A percentile compares a stretch with the other conserved stretches of the same genome.
These are phyloP conservation scores for Buceros bicornis DNA, from an alignment of 2,797 vertebrate species.

Conservation along the genomic window DNA sequence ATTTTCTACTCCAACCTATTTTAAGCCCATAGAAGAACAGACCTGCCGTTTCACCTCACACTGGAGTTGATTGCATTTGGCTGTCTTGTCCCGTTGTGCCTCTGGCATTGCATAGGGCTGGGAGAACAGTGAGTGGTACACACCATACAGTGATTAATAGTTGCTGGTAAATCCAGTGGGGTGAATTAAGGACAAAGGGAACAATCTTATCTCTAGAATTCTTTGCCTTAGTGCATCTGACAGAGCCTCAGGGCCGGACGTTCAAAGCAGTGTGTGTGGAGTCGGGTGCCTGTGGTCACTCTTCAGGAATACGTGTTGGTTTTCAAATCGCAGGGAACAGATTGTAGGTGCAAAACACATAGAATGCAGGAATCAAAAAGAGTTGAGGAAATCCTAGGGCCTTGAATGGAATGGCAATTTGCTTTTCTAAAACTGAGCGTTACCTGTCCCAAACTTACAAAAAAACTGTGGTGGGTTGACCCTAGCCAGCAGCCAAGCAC, in stretches of 20 bases:
- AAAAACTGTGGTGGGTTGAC: neutral
- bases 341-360: neutral
- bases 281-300: neutral
- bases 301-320: neutral
- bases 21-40: neutral
- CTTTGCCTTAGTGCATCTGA: neutral
- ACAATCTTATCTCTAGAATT: neutral
- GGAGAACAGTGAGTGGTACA: neutral
- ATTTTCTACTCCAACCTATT: neutral
- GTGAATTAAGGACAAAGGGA: constrained; percentile 56
- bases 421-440: neutral
- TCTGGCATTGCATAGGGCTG: neutral
- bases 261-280: constrained; percentile 1
- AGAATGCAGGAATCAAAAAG: neutral
- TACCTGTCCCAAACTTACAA: neutral
- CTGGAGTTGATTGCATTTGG: neutral
- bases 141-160: neutral
- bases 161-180: neutral
- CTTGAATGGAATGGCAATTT: neutral
- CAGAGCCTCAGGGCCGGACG: constrained; percentile 3
- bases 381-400: neutral
- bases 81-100: neutral
- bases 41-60: neutral
- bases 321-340: neutral
- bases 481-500: neutral